A percentile compares a stretch with the other conserved stretches of the same genome.
Evolutionary conservation across 2,888 invertebrate species (phyloP).

Genomic region (Galeruca laticollis): DNA sequence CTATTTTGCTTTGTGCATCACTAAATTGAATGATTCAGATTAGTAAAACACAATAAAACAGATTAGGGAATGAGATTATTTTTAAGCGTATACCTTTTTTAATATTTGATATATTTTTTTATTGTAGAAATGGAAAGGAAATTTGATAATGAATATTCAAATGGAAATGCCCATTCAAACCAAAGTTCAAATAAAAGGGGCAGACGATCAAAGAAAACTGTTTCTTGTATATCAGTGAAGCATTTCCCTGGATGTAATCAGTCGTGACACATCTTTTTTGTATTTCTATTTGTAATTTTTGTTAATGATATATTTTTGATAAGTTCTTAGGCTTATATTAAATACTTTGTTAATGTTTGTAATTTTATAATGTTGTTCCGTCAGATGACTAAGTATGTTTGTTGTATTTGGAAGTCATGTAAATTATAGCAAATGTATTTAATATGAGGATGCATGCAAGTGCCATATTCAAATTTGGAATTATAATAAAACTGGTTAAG

Average conservation of each 20-base stretch:
- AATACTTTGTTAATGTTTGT: slow-evolving; percentile 56
- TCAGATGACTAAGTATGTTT: slow-evolving; percentile 59
- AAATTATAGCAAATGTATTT: slow-evolving; percentile 53
- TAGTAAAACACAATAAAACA: no score
- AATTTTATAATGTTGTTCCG: slow-evolving; percentile 61
- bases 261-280: slow-evolving; percentile 68
- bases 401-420: slow-evolving; percentile 48
- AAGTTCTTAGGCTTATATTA: slow-evolving; percentile 52
- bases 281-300: slow-evolving; percentile 45
- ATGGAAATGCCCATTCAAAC: slow-evolving; percentile 61
- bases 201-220: slow-evolving; percentile 71
- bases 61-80: no score
- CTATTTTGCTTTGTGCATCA: no score
- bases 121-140: slow-evolving; percentile 37
- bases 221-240: slow-evolving; percentile 72
- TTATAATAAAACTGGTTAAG: slow-evolving; percentile 20
- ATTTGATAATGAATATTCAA: slow-evolving; percentile 50
- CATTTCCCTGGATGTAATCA: slow-evolving; percentile 74
- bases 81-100: no score
- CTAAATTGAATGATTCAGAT: no score
- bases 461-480: slow-evolving; percentile 57
- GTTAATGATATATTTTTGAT: slow-evolving; percentile 47
- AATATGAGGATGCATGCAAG: slow-evolving; percentile 55
- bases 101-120: slow-evolving; percentile 11
- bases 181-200: slow-evolving; percentile 68